These are phyloP conservation scores for Diadophis punctatus DNA, from an alignment of 2,113 vertebrate species.

Conservation along the genomic window DNA sequence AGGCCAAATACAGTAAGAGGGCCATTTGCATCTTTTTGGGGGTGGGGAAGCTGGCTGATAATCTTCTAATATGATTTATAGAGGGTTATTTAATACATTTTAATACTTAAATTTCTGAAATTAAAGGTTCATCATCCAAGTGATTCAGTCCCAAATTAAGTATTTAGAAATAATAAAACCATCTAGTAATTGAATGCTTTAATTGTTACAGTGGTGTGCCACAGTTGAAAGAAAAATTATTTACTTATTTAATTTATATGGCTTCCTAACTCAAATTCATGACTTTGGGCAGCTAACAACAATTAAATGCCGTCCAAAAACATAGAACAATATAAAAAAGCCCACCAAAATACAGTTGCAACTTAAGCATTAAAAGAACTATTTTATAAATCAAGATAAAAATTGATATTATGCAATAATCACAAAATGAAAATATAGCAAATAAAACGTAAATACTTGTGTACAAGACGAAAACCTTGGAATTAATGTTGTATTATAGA, in stretches of 20 bases:
- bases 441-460: not conserved
- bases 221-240: not conserved
- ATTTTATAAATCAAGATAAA: not conserved
- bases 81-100: slow-evolving; percentile 55
- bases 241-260: not conserved
- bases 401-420: not conserved
- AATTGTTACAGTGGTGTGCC: not conserved
- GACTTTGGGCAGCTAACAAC: not conserved
- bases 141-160: not conserved
- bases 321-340: not conserved
- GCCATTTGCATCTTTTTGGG: not conserved
- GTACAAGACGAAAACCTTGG: not conserved
- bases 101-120: slow-evolving; percentile 49
- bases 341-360: not conserved
- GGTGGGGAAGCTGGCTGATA: not conserved
- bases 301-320: not conserved
- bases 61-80: slow-evolving; percentile 39
- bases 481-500: not conserved
- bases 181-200: not conserved
- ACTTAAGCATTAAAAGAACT: not conserved
- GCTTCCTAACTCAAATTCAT: not conserved
- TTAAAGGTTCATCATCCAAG: slow-evolving; percentile 51
- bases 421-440: not conserved
- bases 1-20: not conserved
- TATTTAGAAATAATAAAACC: not conserved